Base-by-base conservation (phyloP, 2,888 invertebrate species). In the Halictus quadricinctus region DNA sequence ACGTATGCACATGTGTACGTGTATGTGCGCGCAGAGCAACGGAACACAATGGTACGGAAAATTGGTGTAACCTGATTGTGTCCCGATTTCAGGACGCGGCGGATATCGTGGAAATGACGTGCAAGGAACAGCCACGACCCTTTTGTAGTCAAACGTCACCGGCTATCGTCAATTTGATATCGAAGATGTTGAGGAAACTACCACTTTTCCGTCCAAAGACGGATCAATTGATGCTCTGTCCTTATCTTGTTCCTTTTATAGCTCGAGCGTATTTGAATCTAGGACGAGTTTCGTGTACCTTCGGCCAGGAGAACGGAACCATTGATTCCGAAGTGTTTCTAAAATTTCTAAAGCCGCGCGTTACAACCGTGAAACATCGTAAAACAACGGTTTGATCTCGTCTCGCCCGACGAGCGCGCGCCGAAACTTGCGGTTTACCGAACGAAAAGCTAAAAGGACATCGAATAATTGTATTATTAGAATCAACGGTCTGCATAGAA, bases 141-240 rank as follows among this genome's bases (percentile, higher is more conserved):
- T 46, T 91, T 13, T 74, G 79, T 0, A 74, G 36, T 2, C 60
- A 75, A 12, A 81, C 90, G 8, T 91, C 92, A 0, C 15, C 73
- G 13, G 81, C 90, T 6, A 76, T 90, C 0, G 88, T 92, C 21
- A 92, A 91, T 29, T 64, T 94, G 13, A 86, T 93, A 84, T 93
- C 92, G 21, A 94, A 92, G 86, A 92, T 94, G 90, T 81, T 94
- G 29, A 91, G 91, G 18, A 92, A 92, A 81, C 81, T 91, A 25
- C 79, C 91, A 8, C 1, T 54, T 0, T 81, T 81, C 50, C 92
- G 94, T 76, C 94, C 94, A 0, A 90, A 85, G 5, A 92, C 93
- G 29, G 86, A 90, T 36, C 91, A 92, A 50, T 86, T 94, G 5
- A 75, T 94, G 10, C 88, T 93, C 0, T 93, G 93, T 50, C 94